Evolutionary conservation across 2,888 invertebrate genomes (phyloP), one percentile per base, ranked within the genome.

Genomic region (Synergus umbraculus): DNA sequence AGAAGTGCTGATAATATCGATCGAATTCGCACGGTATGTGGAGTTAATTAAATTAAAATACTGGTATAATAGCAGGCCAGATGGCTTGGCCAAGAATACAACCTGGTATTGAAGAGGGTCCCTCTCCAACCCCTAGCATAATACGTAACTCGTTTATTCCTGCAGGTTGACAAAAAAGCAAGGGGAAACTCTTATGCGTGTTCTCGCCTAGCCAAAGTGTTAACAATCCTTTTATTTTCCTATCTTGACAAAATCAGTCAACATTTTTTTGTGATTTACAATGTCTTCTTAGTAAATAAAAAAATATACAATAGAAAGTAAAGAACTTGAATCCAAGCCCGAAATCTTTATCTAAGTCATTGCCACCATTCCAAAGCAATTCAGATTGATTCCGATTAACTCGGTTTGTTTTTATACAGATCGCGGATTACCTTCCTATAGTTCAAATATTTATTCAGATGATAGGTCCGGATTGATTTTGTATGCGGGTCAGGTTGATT

Each of bases 11-110:
- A 92, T 92, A 92, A 91, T 91, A 91, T 92, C 91, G 90, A 91
- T 91, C 89, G 88, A 87, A 89, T 87, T 87, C 86, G 87, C 84
- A 86, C 85, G 83, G 87, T 87, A 86, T 87, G 88, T 86, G 86
- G 87, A 91, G 91, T 91, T 91, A 91, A 92, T 92, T 91, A 91
- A 91, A 91, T 91, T 91, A 91, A 92, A 92, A 92, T 91, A 91
- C 91, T 91, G 89, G 89, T 91, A 90, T 91, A 91, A 91, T 91
- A 91, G 91, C 88, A 81, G 79, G 90, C 90, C 91, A 91, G 91
- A 91, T 91, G 91, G 91, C 91, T 85, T 84, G 80, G 86, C 87
- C 89, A 87, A 90, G 88, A 88, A 87, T 90, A 91, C 90, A 91
- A 89, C 91, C 88, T 89, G 88, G 89, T 86, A 87, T 87, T 85